These are phyloP conservation scores for Nothobranchius kuhntae DNA, from an alignment of 2,113 vertebrate species.

Conservation along the genomic window DNA sequence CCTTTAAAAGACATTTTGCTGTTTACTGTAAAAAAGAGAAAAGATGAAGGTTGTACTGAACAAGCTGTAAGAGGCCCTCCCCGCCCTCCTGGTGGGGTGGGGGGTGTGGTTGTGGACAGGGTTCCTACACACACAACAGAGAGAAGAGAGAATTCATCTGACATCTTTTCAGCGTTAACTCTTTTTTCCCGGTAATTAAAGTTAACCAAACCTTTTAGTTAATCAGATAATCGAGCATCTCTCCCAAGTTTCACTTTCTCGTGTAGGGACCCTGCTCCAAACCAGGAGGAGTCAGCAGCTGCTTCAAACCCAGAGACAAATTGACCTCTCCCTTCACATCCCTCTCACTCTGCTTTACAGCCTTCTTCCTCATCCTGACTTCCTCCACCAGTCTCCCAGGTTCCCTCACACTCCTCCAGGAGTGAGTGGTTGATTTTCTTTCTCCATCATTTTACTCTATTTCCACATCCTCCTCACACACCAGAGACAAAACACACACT, in stretches of 20 bases:
- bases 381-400: constrained; percentile 18
- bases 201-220: no score
- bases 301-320: not conserved
- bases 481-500: constrained; percentile 69
- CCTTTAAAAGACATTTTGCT: constrained; percentile 42
- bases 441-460: constrained; percentile 53
- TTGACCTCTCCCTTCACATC: constrained; percentile 19
- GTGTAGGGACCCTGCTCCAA: constrained; percentile 29
- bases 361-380: constrained; percentile 31
- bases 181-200: no score
- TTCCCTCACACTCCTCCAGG: constrained; percentile 1
- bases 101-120: constrained; percentile 14
- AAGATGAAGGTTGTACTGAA: constrained; percentile 19
- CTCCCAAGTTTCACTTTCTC: constrained; percentile 3
- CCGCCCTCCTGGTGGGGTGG: not conserved
- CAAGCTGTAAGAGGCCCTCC: constrained; percentile 8
- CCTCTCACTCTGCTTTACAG: constrained; percentile 13
- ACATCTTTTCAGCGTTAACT: no score
- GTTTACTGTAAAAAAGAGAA: constrained; percentile 57
- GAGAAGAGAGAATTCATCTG: no score
- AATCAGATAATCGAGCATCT: no score
- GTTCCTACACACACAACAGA: constrained; percentile 31
- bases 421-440: constrained; percentile 41
- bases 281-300: constrained; percentile 14
- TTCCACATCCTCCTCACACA: constrained; percentile 53